Percentiles rank a stretch among this genome's conserved stretches.
These are phyloP conservation scores for Diarsia dahlii DNA, from an alignment of 2,888 invertebrate genomes.

Conservation along the genomic window DNA sequence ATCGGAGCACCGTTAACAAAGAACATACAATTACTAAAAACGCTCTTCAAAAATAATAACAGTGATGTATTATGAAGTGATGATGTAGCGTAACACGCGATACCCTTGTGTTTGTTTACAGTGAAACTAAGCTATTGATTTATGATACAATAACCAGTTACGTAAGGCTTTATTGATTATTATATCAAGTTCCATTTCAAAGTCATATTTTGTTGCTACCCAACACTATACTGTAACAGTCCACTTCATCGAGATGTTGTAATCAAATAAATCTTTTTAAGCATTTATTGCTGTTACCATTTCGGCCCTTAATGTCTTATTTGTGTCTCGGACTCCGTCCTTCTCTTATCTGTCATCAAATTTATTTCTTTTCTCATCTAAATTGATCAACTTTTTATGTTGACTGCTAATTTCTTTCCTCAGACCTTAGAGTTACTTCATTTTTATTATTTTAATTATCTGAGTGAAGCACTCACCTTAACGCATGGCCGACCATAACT, in stretches of 20 bases:
- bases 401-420: conserved; percentile 17
- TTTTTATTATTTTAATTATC: conserved; percentile 47
- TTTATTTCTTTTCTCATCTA: conserved; percentile 26
- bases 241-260: conserved; percentile 21
- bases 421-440: background rate
- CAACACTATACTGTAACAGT: conserved; percentile 8
- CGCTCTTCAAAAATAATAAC: conserved; percentile 62
- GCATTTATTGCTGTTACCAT: conserved; percentile 48
- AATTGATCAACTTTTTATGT: conserved; percentile 33
- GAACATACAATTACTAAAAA: conserved; percentile 51
- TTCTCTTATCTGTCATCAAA: conserved; percentile 45
- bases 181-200: conserved; percentile 52
- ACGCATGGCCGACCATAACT: conserved; percentile 62
- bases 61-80: conserved; percentile 67
- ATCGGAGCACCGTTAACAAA: conserved; percentile 4
- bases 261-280: conserved; percentile 51
- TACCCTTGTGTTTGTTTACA: conserved; percentile 68
- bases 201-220: conserved; percentile 42
- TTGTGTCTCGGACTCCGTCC: conserved; percentile 34
- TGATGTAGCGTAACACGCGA: conserved; percentile 67
- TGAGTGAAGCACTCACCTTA: conserved; percentile 49
- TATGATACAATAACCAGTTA: conserved; percentile 64
- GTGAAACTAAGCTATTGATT: conserved; percentile 70
- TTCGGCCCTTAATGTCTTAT: conserved; percentile 39
- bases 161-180: conserved; percentile 69